A percentile compares a stretch with the other conserved stretches of the same genome.
Conservation (phyloP, 1,140 invertebrate species). For the Apis cerana region DNA sequence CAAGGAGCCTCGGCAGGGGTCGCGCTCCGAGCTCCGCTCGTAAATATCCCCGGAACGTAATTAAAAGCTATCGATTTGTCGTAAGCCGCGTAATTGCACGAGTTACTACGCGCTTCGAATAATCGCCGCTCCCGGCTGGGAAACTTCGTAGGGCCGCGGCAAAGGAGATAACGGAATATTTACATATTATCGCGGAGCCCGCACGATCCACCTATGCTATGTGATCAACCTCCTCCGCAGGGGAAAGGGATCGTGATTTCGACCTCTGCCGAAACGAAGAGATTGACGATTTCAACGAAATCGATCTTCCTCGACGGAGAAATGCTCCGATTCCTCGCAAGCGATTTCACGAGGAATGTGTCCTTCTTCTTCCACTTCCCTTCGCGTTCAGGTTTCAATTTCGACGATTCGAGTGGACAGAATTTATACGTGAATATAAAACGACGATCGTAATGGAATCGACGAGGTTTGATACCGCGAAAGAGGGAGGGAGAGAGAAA, state of each 20-base stretch:
- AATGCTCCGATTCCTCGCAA: no score
- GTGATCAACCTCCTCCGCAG: constrained; percentile 52
- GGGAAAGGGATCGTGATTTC: constrained; percentile 45
- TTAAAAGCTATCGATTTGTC: constrained; percentile 80
- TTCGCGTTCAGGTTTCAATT: no score
- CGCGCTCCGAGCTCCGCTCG: constrained; percentile 50
- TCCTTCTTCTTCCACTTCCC: no score
- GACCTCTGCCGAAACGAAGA: constrained; percentile 5
- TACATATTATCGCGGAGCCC: constrained; percentile 78
- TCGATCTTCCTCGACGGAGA: no score
- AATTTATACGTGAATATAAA: no score
- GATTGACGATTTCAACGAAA: not conserved
- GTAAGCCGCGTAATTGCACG: constrained; percentile 80
- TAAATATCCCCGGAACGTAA: constrained; percentile 75
- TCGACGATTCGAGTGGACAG: no score
- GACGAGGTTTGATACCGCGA: not conserved
- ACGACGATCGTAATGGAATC: not conserved
- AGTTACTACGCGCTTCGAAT: constrained; percentile 78
- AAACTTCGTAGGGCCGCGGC: constrained; percentile 65
- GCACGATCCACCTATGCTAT: constrained; percentile 60
- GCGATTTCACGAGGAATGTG: no score
- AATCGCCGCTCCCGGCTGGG: constrained; percentile 66
- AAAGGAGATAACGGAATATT: constrained; percentile 79
- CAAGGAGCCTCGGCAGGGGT: constrained; percentile 37
- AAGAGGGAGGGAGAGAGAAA: no score